phyloP scores from a whole-genome alignment of 2,888 invertebrate genomes.

The Griposia aprilina region DNA sequence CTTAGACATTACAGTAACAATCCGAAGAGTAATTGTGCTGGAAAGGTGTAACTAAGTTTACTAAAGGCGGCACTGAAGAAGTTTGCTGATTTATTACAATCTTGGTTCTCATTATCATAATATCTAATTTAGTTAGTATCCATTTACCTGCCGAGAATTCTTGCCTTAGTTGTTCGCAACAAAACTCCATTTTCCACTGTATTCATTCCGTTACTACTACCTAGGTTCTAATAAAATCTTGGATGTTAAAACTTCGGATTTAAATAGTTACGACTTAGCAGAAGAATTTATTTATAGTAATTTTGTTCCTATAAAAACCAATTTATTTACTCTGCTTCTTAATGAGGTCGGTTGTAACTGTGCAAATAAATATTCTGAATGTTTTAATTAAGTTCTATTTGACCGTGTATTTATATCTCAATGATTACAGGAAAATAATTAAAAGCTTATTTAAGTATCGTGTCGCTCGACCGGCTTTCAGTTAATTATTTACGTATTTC shows the following conservation, averaged over 20 bases:
- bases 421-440: conserved; percentile 8
- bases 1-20: conserved; percentile 6
- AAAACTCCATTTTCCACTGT: not conserved
- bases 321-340: conserved; percentile 26
- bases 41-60: conserved; percentile 4
- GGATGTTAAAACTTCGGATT: conserved; percentile 27
- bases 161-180: not conserved
- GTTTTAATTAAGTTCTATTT: conserved; percentile 5
- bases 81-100: conserved; percentile 1
- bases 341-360: conserved; percentile 9
- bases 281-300: conserved; percentile 17
- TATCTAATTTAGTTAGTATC: conserved; percentile 26
- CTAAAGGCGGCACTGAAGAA: not conserved
- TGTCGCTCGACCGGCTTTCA: not conserved
- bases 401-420: not conserved
- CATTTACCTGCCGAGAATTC: not conserved
- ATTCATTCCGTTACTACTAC: not conserved
- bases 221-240: too few relatives aligned
- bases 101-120: conserved; percentile 1
- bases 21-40: not conserved
- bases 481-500: not conserved
- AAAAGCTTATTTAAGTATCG: not conserved
- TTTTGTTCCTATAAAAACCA: conserved; percentile 18
- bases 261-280: conserved; percentile 24
- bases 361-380: conserved; percentile 6